Percentiles rank a stretch among this genome's conserved stretches.
Conservation (phyloP, 1,140 invertebrate genomes). For the Rhopalosiphum padi region DNA sequence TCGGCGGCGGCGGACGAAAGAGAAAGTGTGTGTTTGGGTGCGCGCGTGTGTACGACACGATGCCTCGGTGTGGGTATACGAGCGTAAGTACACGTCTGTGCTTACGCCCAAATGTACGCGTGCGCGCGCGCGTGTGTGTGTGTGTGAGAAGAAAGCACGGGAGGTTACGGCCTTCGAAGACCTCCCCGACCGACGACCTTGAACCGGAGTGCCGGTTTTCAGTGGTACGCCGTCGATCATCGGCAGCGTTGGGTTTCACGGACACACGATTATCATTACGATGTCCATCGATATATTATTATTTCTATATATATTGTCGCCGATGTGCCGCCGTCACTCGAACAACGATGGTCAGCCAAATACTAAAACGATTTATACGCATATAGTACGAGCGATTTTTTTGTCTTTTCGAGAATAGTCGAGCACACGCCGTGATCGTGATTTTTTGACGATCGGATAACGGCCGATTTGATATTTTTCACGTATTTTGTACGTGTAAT, state of each 20-base stretch:
- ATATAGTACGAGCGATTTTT: no score
- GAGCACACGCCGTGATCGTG: no score
- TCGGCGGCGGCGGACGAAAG: constrained; percentile 24
- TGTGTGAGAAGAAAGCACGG: constrained; percentile 39
- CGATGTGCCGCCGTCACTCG: no score
- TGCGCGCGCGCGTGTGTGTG: no score
- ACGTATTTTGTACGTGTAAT: no score
- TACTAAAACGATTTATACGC: not conserved
- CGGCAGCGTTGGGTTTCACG: not conserved
- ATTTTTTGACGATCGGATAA: no score
- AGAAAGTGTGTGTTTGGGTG: constrained; percentile 27
- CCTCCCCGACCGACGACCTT: not conserved
- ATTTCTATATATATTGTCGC: not conserved
- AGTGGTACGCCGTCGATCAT: not conserved
- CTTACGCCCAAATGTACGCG: not conserved
- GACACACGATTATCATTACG: not conserved
- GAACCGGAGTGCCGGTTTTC: constrained; percentile 25
- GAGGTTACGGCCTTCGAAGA: constrained; percentile 28
- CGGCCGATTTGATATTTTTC: no score
- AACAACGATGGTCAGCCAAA: not conserved
- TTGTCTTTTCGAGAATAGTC: no score
- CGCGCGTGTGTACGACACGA: not conserved
- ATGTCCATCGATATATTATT: not conserved
- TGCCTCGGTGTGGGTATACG: no score
- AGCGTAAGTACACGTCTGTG: not conserved